These are phyloP conservation scores for Hemiprocne comata DNA, from an alignment of 2,113 vertebrate species.

Conservation along the genomic window DNA sequence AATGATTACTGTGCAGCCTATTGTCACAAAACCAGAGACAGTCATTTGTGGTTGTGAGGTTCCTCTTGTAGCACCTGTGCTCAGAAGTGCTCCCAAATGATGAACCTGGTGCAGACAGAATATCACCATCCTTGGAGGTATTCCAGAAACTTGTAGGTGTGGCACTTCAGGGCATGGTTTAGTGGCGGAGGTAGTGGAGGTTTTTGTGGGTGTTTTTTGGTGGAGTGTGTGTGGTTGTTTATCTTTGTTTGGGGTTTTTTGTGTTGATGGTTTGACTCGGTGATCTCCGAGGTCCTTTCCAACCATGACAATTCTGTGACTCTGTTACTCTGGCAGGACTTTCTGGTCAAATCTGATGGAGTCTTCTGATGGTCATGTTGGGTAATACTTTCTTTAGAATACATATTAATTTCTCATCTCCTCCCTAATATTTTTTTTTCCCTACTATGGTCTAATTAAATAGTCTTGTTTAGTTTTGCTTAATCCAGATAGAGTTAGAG, in stretches of 20 bases:
- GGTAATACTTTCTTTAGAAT: neutral
- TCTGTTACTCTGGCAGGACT: neutral
- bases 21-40: neutral
- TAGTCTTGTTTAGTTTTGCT: neutral
- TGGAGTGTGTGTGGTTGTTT: too few species aligned
- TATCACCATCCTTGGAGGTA: too few species aligned
- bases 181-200: too few species aligned
- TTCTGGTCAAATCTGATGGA: neutral
- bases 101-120: neutral
- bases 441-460: neutral
- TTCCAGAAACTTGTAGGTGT: too few species aligned
- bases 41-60: accelerated
- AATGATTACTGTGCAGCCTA: neutral
- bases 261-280: too few species aligned
- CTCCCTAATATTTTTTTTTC: neutral
- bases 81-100: neutral
- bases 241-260: too few species aligned
- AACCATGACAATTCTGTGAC: too few species aligned
- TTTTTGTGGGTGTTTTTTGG: too few species aligned
- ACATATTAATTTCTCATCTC: neutral
- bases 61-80: neutral
- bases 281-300: too few species aligned
- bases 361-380: neutral
- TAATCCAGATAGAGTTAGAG: neutral
- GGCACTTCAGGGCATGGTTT: too few species aligned